Evolutionary conservation across 30 jellyfish, hydroid and myxozoan species (phyloP).

Genomic region (Aurelia coerulea): DNA sequence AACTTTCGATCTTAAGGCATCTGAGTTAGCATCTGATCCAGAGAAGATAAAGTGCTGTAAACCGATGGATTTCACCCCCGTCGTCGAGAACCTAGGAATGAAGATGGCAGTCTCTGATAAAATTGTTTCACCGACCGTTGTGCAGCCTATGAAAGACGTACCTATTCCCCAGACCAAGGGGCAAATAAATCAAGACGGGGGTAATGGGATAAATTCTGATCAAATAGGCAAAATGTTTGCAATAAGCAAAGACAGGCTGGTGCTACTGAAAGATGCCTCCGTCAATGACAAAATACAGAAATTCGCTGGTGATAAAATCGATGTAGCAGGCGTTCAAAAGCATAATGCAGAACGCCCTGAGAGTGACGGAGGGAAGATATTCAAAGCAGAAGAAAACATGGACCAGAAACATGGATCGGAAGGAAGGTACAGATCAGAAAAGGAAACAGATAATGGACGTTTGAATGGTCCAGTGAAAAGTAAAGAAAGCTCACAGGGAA

Average conservation of each 20-base stretch:
- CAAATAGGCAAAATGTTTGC: conserved; percentile 1
- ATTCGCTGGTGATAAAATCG: background rate
- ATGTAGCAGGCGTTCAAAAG: background rate
- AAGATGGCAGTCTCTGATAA: background rate
- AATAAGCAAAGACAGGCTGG: background rate
- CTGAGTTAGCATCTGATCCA: conserved; percentile 45
- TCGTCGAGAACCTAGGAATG: conserved; percentile 39
- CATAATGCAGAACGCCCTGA: conserved; percentile 12
- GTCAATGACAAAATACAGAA: background rate
- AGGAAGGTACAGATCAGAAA: too few relatives aligned
- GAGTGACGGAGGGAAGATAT: background rate
- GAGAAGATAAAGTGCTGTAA: conserved; percentile 50
- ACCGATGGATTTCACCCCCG: conserved; percentile 38
- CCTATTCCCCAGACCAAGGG: conserved; percentile 8
- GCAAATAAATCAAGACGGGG: background rate
- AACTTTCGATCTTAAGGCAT: conserved; percentile 43
- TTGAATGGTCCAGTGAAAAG: too few relatives aligned
- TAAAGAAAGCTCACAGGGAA: too few relatives aligned
- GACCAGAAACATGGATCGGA: too few relatives aligned
- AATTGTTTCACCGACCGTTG: conserved; percentile 4
- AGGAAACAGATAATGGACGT: too few relatives aligned
- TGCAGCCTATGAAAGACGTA: background rate
- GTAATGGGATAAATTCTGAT: background rate
- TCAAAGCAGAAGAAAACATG: too few relatives aligned
- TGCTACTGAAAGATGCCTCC: conserved; percentile 2